Evolutionary conservation across 2,797 vertebrate genomes (phyloP), one percentile per base, ranked within the genome.

Genomic region (Darevskia mixta): DNA sequence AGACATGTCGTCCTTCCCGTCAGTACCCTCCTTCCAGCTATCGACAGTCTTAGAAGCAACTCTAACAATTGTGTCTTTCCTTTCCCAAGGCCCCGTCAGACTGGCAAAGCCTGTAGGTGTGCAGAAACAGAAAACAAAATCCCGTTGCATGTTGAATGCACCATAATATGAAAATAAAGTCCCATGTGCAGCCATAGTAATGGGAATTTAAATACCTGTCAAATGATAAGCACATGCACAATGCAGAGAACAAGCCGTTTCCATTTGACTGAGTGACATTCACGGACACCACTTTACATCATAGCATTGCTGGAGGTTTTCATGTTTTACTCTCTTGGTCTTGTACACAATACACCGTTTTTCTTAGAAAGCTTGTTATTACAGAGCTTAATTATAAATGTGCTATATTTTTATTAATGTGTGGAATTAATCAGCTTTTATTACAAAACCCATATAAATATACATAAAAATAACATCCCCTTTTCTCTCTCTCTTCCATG

Each of bases 351-450:
- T 83, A 3, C 8, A 61, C 6, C 32, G 15, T 69, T 80, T 81
- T 43, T 64, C 7, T 81, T 72, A 79, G 41, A 35, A 82, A 71
- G 25, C 3, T 25, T 86, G 78, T 69, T 17, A 81, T 79, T 79
- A 43, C 49, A 86, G 43, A 67, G 32, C 27, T 64, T 88, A 71
- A 11, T 3, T 77, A 78, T 55, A 58, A 77, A 78, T 86, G 72
- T 84, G 29, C 38, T 88, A 82, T 84, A 49, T 90, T 93, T 87
- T 89, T 88, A 77, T 87, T 85, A 86, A 85, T 86, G 43, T 75
- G 41, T 72, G 45, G 10, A 82, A 61, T 80, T 88, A 87, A 91
- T 91, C 27, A 83, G 17, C 82, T 92, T 91, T 87, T 81, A 88
- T 49, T 91, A 80, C 72, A 85, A 45, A 90, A 29, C 15, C 15